Evolutionary conservation across 2,888 invertebrate species (phyloP), one percentile per base, ranked within the genome.

Genomic region (Caenorhabditis sp.): DNA sequence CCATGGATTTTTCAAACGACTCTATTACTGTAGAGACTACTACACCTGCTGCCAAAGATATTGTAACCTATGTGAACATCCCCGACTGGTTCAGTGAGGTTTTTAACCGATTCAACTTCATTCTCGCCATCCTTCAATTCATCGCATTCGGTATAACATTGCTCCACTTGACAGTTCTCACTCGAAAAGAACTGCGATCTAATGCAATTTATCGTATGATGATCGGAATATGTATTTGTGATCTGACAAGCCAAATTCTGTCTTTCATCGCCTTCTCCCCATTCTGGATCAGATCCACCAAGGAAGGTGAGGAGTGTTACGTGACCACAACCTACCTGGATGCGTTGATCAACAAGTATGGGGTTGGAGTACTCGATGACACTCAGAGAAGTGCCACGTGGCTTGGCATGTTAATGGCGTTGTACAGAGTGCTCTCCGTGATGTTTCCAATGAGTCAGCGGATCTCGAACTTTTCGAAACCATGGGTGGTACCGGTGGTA

Each of bases 361-460:
- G 28, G 1, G 61, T 59, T n/a, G 24, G 24, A 3, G 14, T 61
- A 10, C 51, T 73, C 4, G 63, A 63, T 44, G 44, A 26, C 44
- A 63, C 63, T 26, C 63, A 63, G 26, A 26, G 63, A 44, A 47
- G 63, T 44, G 44, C 63, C 44, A 44, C 63, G 26, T 63, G 63
- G 63, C 26, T 63, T 24, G 63, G 44, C 16, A 4, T 63, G 2
- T 24, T 63, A 0, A 63, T 63, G 63, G 63, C 63, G 10, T 28
- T 63, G 26, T 47, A 63, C 28, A 63, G 61, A 61, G 51, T 49
- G 22, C n/a, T 64, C 14, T 54, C 74, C 0, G 64, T 74, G 8
- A 74, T 56, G 64, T 74, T 64, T n/a, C 74, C 74, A 5, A 24
- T 64, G 74, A 74, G 64, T 24, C 7, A 44, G 16, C 8, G 19